Conservation (phyloP, 2,797 vertebrate genomes). For the Xiphorhynchus erythropygius region DNA sequence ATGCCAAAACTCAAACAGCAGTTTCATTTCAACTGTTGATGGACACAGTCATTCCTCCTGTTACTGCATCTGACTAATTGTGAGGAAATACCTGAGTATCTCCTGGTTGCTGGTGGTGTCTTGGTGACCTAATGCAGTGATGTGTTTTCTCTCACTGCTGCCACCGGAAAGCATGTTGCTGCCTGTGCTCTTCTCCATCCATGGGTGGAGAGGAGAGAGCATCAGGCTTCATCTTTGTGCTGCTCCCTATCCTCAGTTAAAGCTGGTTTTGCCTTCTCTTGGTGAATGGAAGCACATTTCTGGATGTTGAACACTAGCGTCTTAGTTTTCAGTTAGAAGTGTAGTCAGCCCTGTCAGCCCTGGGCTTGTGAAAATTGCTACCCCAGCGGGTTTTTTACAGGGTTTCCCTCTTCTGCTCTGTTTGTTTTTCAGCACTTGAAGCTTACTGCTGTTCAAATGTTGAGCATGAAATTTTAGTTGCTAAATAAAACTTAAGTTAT, state of each 20-base stretch:
- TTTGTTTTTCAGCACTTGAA: background rate
- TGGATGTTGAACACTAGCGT: fast-evolving
- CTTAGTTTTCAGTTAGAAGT: background rate
- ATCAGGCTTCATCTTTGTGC: background rate
- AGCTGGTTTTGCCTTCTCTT: background rate
- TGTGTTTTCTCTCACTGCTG: background rate
- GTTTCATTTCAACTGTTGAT: background rate
- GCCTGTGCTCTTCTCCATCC: background rate
- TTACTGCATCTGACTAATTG: background rate
- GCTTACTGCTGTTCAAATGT: background rate
- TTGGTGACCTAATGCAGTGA: background rate
- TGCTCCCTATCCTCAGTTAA: background rate
- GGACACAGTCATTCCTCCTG: background rate
- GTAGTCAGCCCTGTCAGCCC: background rate
- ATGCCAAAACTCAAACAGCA: background rate
- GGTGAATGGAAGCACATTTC: background rate
- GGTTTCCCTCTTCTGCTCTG: background rate
- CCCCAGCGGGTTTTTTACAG: background rate
- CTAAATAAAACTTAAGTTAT: background rate
- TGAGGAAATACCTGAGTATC: background rate
- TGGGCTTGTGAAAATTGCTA: background rate
- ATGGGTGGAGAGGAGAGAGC: fast-evolving
- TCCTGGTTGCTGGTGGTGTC: background rate
- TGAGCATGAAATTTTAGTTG: background rate
- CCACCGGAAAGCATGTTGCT: fast-evolving